phyloP scores from a whole-genome alignment of 2,888 invertebrate genomes.

The Helobdella robusta region DNA sequence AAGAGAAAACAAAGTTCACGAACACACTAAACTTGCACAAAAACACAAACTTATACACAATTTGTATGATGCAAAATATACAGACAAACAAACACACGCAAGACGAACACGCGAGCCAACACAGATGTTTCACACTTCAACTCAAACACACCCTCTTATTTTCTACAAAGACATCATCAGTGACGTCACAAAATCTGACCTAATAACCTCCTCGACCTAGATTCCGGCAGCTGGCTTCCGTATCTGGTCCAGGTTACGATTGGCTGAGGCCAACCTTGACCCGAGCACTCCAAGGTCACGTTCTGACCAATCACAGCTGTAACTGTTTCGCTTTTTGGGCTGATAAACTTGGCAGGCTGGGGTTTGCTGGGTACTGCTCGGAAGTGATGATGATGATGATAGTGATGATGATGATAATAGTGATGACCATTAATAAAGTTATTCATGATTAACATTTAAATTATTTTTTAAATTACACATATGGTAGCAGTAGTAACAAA shows the following conservation, averaged over 20 bases:
- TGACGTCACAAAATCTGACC: not conserved
- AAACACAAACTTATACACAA: no score
- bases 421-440: no score
- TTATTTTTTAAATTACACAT: not conserved
- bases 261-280: constrained; percentile 86
- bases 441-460: no score
- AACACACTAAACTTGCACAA: no score
- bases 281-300: constrained; percentile 86
- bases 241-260: constrained; percentile 79
- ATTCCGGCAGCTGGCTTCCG: constrained; percentile 52
- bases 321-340: constrained; percentile 10
- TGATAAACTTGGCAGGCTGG: not conserved
- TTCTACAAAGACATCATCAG: no score
- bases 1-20: no score
- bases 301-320: constrained; percentile 55
- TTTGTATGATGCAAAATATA: no score
- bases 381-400: constrained; percentile 10
- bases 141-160: no score
- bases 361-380: not conserved
- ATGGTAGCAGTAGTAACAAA: no score
- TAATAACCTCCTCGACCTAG: constrained; percentile 26
- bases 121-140: not conserved
- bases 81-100: no score
- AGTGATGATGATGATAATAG: constrained; percentile 7
- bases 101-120: not conserved